A percentile compares a stretch with the other conserved stretches of the same genome.
Conservation (phyloP, 2,113 vertebrate species). For the Zosterops pallidus region DNA sequence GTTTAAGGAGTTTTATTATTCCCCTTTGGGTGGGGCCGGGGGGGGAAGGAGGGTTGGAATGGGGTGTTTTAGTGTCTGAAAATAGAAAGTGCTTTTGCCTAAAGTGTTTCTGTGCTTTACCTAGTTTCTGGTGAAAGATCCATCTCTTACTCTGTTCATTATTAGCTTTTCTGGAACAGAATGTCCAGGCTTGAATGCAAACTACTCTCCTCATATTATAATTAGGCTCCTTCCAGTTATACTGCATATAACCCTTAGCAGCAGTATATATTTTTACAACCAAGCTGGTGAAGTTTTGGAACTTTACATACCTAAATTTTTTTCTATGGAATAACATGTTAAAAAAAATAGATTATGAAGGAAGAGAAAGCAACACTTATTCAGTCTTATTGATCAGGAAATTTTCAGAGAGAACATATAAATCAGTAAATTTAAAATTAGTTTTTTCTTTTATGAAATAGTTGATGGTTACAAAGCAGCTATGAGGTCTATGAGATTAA, state of each 20-base stretch:
- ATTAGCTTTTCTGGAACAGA: background rate
- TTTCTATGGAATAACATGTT: background rate
- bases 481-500: background rate
- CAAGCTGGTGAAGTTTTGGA: background rate
- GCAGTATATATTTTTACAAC: background rate
- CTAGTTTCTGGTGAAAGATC: background rate
- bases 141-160: background rate
- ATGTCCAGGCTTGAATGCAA: background rate
- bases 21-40: background rate
- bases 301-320: background rate
- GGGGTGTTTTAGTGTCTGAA: background rate
- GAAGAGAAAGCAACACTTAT: background rate
- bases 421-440: background rate
- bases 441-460: background rate
- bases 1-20: background rate
- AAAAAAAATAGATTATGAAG: background rate
- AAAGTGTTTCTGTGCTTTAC: background rate
- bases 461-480: background rate
- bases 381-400: background rate
- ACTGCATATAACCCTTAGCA: background rate
- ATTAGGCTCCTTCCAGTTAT: background rate
- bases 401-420: background rate
- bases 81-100: background rate
- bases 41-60: accelerated
- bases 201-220: background rate